Conservation (phyloP, 2,888 invertebrate genomes). For the Phaedon cochleariae region DNA sequence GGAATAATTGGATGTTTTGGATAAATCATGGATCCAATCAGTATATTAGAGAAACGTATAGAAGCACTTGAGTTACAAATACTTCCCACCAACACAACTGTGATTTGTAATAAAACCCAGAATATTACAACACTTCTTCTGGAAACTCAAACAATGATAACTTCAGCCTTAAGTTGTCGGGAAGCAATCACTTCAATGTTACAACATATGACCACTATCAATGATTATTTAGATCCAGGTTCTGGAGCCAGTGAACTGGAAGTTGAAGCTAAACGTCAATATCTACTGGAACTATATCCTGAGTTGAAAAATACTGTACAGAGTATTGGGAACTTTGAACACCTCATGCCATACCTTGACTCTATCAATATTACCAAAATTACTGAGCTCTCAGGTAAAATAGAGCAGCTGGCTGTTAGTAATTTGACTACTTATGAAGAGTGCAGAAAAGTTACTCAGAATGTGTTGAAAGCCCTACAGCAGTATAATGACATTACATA, state of each 20-base stretch:
- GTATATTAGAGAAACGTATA: slow-evolving; percentile 63
- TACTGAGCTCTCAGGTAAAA: slow-evolving; percentile 60
- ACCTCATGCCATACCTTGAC: slow-evolving; percentile 59
- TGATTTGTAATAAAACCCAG: slow-evolving; percentile 50
- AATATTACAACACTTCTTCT: slow-evolving; percentile 62
- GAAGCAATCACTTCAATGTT: slow-evolving; percentile 62
- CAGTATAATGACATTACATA: slow-evolving; percentile 64
- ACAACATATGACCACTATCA: slow-evolving; percentile 62
- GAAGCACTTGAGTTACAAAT: slow-evolving; percentile 62
- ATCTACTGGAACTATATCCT: slow-evolving; percentile 61
- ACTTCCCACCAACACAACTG: slow-evolving; percentile 52
- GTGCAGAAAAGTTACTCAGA: slow-evolving; percentile 56
- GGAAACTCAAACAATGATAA: slow-evolving; percentile 63
- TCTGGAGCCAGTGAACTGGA: slow-evolving; percentile 61
- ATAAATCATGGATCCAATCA: slow-evolving; percentile 50
- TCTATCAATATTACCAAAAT: slow-evolving; percentile 60
- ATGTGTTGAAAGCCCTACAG: slow-evolving; percentile 60
- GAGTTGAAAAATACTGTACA: slow-evolving; percentile 61
- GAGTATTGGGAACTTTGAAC: slow-evolving; percentile 58
- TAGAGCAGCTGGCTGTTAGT: slow-evolving; percentile 58
- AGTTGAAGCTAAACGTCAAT: slow-evolving; percentile 62
- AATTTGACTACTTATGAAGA: slow-evolving; percentile 61
- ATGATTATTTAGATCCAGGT: slow-evolving; percentile 62
- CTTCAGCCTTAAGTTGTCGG: slow-evolving; percentile 64
- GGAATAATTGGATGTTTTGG: too few species aligned